phyloP scores from a whole-genome alignment of 2,888 invertebrate genomes.

The Aplocera efformata region DNA sequence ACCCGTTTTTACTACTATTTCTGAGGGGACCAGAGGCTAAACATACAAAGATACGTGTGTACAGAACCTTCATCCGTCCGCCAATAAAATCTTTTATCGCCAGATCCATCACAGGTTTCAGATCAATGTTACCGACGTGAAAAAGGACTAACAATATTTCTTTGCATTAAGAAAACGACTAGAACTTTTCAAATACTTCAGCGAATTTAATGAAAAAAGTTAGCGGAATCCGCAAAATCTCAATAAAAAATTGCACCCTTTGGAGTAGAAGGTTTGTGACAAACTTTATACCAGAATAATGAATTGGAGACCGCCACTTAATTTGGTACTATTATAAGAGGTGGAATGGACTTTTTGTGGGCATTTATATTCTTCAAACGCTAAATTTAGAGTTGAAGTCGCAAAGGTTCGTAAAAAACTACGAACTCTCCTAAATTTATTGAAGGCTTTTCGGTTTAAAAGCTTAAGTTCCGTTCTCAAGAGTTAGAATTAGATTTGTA shows the following conservation, averaged over 20 bases:
- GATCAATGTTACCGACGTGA: slow-evolving; percentile 37
- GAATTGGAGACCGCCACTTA: slow-evolving; percentile 39
- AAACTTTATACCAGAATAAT: slow-evolving; percentile 53
- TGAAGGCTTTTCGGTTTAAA: not conserved
- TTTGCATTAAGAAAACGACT: slow-evolving; percentile 45
- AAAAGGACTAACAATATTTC: slow-evolving; percentile 45
- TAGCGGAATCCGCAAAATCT: slow-evolving; percentile 51
- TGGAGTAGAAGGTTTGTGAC: slow-evolving; percentile 46
- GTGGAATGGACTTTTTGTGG: slow-evolving; percentile 19
- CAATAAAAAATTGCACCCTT: slow-evolving; percentile 61
- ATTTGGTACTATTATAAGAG: slow-evolving; percentile 26
- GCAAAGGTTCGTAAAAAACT: too few relatives aligned
- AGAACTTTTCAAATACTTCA: slow-evolving; percentile 57
- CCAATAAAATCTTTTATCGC: too few relatives aligned
- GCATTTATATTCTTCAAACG: not conserved
- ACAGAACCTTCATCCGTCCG: too few relatives aligned
- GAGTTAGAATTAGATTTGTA: slow-evolving; percentile 13
- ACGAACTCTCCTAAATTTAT: too few relatives aligned
- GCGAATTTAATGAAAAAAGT: slow-evolving; percentile 67
- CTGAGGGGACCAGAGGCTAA: too few relatives aligned
- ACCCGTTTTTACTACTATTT: too few relatives aligned
- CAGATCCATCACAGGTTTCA: slow-evolving; percentile 16
- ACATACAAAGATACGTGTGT: too few relatives aligned
- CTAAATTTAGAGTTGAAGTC: too few relatives aligned
- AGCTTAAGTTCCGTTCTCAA: slow-evolving; percentile 1